Conservation (phyloP, 2,797 vertebrate genomes). For the Channallabes apus region DNA sequence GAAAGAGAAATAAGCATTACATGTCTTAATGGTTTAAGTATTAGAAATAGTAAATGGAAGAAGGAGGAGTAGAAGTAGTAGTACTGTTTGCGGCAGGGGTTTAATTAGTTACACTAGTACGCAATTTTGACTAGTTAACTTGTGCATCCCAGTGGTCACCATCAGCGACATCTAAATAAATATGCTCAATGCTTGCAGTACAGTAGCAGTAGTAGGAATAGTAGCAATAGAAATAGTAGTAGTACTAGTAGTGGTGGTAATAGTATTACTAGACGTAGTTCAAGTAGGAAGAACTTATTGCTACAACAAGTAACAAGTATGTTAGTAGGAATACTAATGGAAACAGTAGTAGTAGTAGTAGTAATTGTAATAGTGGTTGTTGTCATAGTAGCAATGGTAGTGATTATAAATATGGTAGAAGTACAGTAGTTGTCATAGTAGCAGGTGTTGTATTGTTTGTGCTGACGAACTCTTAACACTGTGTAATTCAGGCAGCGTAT, state of each 20-base stretch:
- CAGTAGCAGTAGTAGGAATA: neutral
- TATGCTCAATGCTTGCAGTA: neutral
- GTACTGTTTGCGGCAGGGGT: neutral
- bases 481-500: constrained; percentile 77
- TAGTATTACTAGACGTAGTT: neutral
- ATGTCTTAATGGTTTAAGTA: neutral
- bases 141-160: too few relatives aligned
- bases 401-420: neutral
- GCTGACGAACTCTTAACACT: neutral
- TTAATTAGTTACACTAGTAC: too few relatives aligned
- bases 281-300: too few relatives aligned
- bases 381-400: neutral
- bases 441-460: neutral
- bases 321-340: too few relatives aligned
- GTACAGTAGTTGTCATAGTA: neutral
- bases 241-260: neutral
- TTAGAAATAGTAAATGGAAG: too few relatives aligned
- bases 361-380: neutral
- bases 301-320: too few relatives aligned
- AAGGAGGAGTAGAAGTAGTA: neutral
- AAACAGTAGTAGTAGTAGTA: too few relatives aligned
- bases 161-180: too few relatives aligned
- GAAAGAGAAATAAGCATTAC: neutral
- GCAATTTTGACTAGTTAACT: too few relatives aligned
- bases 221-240: neutral